These are phyloP conservation scores for Aphyosemion australe DNA, from an alignment of 2,113 vertebrate genomes.

Conservation along the genomic window DNA sequence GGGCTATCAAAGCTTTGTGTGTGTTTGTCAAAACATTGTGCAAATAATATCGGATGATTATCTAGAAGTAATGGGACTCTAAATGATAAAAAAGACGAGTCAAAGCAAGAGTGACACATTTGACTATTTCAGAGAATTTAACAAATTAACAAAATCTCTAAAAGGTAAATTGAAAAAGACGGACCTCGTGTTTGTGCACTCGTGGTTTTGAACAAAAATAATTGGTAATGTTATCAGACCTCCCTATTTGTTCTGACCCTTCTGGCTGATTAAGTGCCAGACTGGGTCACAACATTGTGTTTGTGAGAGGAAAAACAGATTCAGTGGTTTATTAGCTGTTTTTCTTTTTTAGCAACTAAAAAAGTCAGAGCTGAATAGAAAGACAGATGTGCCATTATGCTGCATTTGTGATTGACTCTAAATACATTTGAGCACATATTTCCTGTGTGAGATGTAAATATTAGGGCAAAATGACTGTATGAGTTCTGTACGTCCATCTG, in stretches of 20 bases:
- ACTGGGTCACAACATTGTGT: background rate
- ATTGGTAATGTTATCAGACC: background rate
- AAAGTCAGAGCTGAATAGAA: background rate
- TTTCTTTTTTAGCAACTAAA: background rate
- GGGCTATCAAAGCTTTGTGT: background rate
- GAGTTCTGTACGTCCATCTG: no score
- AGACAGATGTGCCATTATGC: background rate
- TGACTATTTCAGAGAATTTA: background rate
- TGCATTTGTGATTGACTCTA: background rate
- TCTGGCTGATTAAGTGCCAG: background rate
- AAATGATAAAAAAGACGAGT: background rate
- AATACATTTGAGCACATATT: background rate
- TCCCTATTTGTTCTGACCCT: background rate
- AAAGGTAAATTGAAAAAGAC: background rate
- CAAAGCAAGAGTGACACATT: background rate
- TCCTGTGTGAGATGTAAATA: background rate
- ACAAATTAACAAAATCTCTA: background rate
- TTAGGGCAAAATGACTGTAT: background rate
- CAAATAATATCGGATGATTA: background rate
- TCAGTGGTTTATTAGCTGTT: background rate
- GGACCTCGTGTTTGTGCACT: background rate
- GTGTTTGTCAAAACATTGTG: background rate
- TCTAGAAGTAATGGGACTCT: background rate
- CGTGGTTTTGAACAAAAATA: background rate
- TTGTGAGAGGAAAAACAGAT: background rate